Conservation (phyloP, 2,797 vertebrate species). For the Sebastes steindachneri region DNA sequence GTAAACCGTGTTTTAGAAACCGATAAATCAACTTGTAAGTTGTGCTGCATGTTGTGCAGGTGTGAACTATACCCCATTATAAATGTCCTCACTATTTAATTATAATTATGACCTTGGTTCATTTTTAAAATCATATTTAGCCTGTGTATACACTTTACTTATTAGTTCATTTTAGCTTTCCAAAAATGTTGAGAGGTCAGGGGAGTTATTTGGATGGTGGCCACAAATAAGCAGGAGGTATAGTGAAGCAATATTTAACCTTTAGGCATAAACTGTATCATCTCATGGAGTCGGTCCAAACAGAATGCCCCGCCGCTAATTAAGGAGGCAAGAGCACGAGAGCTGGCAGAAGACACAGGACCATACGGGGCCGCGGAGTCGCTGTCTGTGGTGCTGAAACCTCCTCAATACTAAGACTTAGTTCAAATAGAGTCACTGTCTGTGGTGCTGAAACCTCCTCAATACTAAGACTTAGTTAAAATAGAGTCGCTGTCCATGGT, state of each 20-base stretch:
- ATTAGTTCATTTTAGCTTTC: background rate
- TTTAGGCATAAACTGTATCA: background rate
- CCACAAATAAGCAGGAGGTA: background rate
- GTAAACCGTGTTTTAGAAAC: background rate
- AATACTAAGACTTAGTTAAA: too few species aligned
- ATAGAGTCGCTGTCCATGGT: too few species aligned
- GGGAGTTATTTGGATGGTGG: background rate
- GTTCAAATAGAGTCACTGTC: too few species aligned
- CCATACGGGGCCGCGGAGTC: background rate
- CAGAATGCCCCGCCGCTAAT: background rate
- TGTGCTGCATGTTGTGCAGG: background rate
- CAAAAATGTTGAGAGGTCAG: background rate
- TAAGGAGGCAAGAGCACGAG: background rate
- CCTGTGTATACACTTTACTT: background rate
- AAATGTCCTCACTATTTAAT: background rate
- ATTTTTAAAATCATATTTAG: background rate
- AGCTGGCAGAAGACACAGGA: background rate
- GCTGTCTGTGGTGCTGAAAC: too few species aligned
- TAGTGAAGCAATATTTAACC: conserved; percentile 2
- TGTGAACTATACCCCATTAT: too few species aligned
- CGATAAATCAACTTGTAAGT: background rate
- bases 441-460: too few species aligned
- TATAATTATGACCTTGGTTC: background rate
- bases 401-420: too few species aligned
- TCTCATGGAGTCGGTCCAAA: conserved; percentile 13